Evolutionary conservation across 2,888 invertebrate species (phyloP).

Genomic region (Drosophila niveifrons): DNA sequence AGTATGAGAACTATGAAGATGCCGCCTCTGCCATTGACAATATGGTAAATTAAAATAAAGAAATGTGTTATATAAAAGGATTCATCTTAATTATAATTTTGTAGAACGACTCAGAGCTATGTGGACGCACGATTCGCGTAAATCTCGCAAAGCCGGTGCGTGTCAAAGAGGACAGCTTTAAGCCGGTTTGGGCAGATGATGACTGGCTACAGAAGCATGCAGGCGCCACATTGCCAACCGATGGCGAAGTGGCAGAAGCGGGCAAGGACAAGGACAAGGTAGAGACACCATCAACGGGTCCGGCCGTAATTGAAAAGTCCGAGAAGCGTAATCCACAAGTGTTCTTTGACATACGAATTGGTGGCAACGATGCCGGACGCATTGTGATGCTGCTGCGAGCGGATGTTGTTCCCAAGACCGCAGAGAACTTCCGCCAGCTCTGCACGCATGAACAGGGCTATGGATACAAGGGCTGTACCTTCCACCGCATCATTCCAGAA

Average conservation of each 20-base stretch:
- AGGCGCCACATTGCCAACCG: slow-evolving; percentile 91
- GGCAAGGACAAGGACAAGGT: slow-evolving; percentile 45
- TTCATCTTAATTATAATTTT: not conserved
- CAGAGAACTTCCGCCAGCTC: slow-evolving; percentile 95
- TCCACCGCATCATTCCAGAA: slow-evolving; percentile 97
- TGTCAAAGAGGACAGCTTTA: slow-evolving; percentile 97
- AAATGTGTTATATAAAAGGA: not conserved
- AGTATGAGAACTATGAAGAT: slow-evolving; percentile 98
- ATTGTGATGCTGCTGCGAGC: slow-evolving; percentile 96
- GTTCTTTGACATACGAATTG: slow-evolving; percentile 97
- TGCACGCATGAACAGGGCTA: slow-evolving; percentile 99
- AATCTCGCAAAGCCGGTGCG: slow-evolving; percentile 99
- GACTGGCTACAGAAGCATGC: slow-evolving; percentile 99
- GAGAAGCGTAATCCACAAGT: slow-evolving; percentile 93
- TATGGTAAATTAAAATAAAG: slow-evolving; percentile 89
- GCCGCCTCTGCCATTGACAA: slow-evolving; percentile 99
- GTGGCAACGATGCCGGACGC: slow-evolving; percentile 94
- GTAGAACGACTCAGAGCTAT: slow-evolving; percentile 98
- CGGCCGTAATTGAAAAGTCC: slow-evolving; percentile 83
- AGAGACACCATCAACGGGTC: slow-evolving; percentile 73
- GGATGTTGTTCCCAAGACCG: slow-evolving; percentile 97
- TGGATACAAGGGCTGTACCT: slow-evolving; percentile 95
- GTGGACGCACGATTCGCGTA: slow-evolving; percentile 97
- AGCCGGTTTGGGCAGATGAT: slow-evolving; percentile 99
- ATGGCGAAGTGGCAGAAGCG: slow-evolving; percentile 77